Conservation (phyloP, 2,113 vertebrate species). For the Calyptommatus sinebrachiatus region DNA sequence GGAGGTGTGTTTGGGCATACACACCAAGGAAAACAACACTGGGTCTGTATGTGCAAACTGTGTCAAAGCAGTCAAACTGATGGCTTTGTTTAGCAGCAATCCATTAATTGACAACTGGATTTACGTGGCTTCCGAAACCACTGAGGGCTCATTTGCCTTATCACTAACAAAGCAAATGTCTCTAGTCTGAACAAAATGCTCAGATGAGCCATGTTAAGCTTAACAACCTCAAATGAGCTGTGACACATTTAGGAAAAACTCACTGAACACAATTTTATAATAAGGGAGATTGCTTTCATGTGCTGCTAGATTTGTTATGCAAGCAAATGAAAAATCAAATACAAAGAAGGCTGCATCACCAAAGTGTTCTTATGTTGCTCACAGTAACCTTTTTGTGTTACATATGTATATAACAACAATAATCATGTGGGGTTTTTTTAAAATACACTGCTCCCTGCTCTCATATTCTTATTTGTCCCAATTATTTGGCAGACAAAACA, state of each 20-base stretch:
- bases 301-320: constrained; percentile 22
- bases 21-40: constrained; percentile 8
- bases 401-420: neutral
- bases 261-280: constrained; percentile 37
- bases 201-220: constrained; percentile 32
- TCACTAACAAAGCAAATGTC: constrained; percentile 36
- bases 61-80: constrained; percentile 17
- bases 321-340: constrained; percentile 21
- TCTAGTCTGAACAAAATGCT: constrained; percentile 25
- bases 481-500: neutral
- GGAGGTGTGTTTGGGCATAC: neutral
- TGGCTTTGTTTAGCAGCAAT: constrained; percentile 17
- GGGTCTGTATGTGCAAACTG: constrained; percentile 19
- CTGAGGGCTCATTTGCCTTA: constrained; percentile 34
- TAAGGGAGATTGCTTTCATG: constrained; percentile 27
- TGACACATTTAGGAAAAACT: constrained; percentile 31
- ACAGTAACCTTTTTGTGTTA: neutral
- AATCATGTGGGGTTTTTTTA: no score
- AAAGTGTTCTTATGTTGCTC: neutral
- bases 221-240: constrained; percentile 30
- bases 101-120: constrained; percentile 34
- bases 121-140: constrained; percentile 26
- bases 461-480: neutral
- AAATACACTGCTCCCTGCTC: neutral
- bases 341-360: neutral